Base-by-base conservation (phyloP, 2,113 vertebrate species). In the Protobothrops flavoviridis region DNA sequence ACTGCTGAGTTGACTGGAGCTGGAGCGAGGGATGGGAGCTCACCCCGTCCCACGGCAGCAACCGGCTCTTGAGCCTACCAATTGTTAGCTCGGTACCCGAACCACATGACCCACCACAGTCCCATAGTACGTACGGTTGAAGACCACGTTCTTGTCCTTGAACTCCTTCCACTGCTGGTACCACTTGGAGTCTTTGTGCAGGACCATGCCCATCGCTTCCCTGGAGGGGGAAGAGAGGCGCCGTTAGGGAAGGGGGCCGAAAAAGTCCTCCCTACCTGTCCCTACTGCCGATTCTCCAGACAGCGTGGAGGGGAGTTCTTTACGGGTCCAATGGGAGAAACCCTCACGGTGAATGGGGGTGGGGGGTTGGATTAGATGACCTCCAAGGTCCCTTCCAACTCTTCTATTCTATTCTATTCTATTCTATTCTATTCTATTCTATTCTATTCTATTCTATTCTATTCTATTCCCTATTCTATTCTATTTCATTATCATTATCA, bases 161-260 rank as follows among this genome's bases (percentile, higher is more conserved):
- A 99, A 99, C 91, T 99, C 99, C 91, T 99, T 99, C 99, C 99
- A 99, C 96, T 99, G 99, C 95, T 99, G 99, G 96, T 98, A 99
- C 99, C 99, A 99, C 74, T 98, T 99, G 4, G 99, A 99, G 97
- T 99, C 99, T 93, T 99, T 99, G 95, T 99, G 99, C 43, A 99
- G 97, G 93, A 99, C 99, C 9, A 99, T 96, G 0, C 99, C 99
- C 97, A 98, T 97, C 2, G 98, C 99, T 89, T 99, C 99, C 97
- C 99, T 99, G 89, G n/a, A 48, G 39, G 12, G 57, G 3, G 4
- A 8, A 9, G 48, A 48, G 15, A 3, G 15, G 24, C 48, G 6
- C 26, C 1, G 15, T 13, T 20, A 26, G 45, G 52, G 10, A 45
- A 13, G n/a, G n/a, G 20, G n/a, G n/a, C 69, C 2, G 5, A 5